These are phyloP conservation scores for Callithrix jacchus DNA, from an alignment of 2,113 vertebrate genomes.

Conservation along the genomic window DNA sequence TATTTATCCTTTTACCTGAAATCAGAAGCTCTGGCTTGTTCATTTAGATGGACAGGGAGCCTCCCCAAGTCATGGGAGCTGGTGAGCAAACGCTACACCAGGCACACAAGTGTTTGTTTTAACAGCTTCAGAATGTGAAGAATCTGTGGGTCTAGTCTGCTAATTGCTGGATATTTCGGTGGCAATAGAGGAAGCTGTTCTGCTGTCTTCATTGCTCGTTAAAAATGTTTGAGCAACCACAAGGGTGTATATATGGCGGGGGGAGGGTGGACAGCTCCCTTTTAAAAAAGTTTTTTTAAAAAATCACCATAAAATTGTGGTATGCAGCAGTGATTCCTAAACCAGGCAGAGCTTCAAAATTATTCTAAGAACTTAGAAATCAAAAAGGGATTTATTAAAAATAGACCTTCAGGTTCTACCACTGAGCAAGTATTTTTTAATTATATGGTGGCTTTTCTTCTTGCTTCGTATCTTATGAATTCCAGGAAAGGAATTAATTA, in stretches of 20 bases:
- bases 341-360: background rate
- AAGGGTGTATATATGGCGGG: background rate
- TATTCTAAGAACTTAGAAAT: constrained; percentile 39
- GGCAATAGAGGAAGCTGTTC: constrained; percentile 33
- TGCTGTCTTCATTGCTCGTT: constrained; percentile 32
- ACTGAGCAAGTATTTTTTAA: no score
- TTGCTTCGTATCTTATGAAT: no score
- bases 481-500: background rate
- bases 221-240: constrained; percentile 49
- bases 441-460: no score
- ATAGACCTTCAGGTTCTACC: constrained; percentile 3
- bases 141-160: constrained; percentile 72
- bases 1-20: constrained; percentile 56
- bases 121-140: constrained; percentile 70
- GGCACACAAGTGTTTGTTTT: constrained; percentile 50
- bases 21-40: background rate
- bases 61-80: background rate
- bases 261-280: constrained; percentile 4
- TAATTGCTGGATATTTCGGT: constrained; percentile 58
- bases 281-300: background rate
- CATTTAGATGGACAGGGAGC: background rate
- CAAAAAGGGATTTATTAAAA: constrained; percentile 37
- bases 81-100: constrained; percentile 40
- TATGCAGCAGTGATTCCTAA: background rate
- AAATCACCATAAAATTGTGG: background rate